Percentiles rank a stretch among this genome's conserved stretches.
Evolutionary conservation across 2,113 vertebrate genomes (phyloP).

Genomic region (Budorcas taxicolor): DNA sequence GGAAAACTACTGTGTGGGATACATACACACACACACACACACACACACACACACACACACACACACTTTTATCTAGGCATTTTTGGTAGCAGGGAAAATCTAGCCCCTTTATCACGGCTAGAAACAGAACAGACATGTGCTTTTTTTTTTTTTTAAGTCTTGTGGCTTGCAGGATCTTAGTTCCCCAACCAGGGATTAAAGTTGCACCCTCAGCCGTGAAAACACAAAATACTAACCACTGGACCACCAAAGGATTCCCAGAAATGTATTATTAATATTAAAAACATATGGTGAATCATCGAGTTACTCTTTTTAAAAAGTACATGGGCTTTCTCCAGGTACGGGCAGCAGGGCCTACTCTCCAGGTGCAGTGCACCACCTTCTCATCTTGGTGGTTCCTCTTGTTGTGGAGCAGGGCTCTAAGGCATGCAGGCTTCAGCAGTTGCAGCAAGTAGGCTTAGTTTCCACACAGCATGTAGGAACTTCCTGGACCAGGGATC

Average conservation of each 20-base stretch:
- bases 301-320: background rate
- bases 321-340: background rate
- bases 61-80: background rate
- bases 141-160: background rate
- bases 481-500: background rate
- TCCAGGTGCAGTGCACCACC: background rate
- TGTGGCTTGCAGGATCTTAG: background rate
- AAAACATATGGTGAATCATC: background rate
- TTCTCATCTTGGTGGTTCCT: background rate
- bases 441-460: background rate
- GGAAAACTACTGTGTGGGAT: background rate
- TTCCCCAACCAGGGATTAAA: background rate
- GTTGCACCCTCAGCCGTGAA: background rate
- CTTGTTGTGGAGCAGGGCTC: background rate
- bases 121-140: background rate
- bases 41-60: fast-evolving
- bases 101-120: background rate
- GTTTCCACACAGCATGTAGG: background rate
- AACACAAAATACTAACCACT: background rate
- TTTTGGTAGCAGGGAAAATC: background rate
- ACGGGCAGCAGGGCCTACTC: background rate
- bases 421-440: background rate
- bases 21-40: background rate
- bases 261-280: slow-evolving; percentile 7
- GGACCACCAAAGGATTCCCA: background rate